Base-by-base conservation (phyloP, 2,113 vertebrate genomes). In the Meriones unguiculatus region DNA sequence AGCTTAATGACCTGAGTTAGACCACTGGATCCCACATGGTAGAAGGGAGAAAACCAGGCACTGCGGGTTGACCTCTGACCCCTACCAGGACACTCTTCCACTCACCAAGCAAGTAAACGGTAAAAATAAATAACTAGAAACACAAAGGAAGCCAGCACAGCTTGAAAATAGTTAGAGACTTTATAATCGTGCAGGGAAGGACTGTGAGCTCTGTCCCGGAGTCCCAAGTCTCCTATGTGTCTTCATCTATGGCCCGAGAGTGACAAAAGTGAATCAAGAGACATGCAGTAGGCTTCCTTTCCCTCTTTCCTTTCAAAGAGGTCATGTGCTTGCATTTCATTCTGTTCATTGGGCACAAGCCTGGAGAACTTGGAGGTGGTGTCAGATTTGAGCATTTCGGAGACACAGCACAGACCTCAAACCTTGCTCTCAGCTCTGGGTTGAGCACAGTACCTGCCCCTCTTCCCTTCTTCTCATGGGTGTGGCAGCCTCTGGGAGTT, bases 331-430 rank as follows among this genome's bases (percentile, higher is more conserved):
- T 97, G 38, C 28, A 86, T 91, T 96, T 89, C 64, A 73, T 90
- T 92, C 93, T 95, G 22, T 18, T 64, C 3, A 0, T 41, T 90
- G 35, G 89, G 84, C 0, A n/a, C 90, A 65, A 94, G 85, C 97
- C 96, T 94, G 65, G 93, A 94, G 30, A 96, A 78, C 35, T 82
- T 18, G 91, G 64, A 77, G 92, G 41, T 24, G 14, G 12, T 65
- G 14, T 57, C 87, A 5, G 81, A 32, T 17, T 76, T 24, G 81
- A 98, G 77, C 52, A 80, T 95, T 92, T 92, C 91, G 93, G 8
- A 78, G 10, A 38, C 11, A 38, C 52, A 62, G 6, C 54, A 81
- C 32, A 88, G 86, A 75, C 95, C 73, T 32, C 67, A 87, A 90
- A 72, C 76, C 77, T 20, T 11, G 10, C 28, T 91, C 62, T 90